Percentiles rank a stretch among this genome's conserved stretches.
These are phyloP conservation scores for Penaeus vannamei DNA, from an alignment of 1,140 invertebrate genomes.

Conservation along the genomic window DNA sequence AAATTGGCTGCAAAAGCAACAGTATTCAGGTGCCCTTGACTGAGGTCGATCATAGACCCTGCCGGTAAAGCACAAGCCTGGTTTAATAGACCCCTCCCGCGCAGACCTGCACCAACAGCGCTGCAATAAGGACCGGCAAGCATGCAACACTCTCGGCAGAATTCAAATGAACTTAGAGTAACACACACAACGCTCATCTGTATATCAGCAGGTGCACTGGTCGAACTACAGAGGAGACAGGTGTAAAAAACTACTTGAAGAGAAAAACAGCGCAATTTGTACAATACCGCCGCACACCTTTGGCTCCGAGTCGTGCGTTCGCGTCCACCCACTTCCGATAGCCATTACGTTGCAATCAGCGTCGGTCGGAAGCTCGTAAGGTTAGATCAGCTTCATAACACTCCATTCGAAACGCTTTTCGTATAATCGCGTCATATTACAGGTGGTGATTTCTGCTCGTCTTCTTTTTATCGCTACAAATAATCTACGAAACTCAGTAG, in stretches of 20 bases:
- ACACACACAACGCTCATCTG: no score
- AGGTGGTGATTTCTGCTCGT: no score
- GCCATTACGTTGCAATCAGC: constrained; percentile 59
- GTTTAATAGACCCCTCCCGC: constrained; percentile 9
- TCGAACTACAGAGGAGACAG: neutral
- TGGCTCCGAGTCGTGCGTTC: constrained; percentile 45
- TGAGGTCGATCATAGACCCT: constrained; percentile 47
- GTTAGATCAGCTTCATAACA: neutral
- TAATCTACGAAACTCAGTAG: no score
- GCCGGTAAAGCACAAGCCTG: neutral
- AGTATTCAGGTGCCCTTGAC: constrained; percentile 43
- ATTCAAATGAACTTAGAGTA: no score
- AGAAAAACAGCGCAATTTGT: constrained; percentile 32
- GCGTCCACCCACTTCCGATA: constrained; percentile 64
- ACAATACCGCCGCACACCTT: constrained; percentile 62
- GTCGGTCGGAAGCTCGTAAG: constrained; percentile 41
- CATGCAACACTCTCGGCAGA: no score
- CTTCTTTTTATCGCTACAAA: no score
- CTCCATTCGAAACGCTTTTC: neutral
- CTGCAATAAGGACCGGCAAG: no score
- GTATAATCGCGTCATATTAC: no score
- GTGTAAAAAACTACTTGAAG: neutral
- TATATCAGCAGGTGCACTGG: neutral
- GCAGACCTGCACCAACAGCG: no score
- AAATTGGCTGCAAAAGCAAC: constrained; percentile 14